Conservation (phyloP, 2,113 vertebrate species). For the Machaerirhynchus nigripectus region DNA sequence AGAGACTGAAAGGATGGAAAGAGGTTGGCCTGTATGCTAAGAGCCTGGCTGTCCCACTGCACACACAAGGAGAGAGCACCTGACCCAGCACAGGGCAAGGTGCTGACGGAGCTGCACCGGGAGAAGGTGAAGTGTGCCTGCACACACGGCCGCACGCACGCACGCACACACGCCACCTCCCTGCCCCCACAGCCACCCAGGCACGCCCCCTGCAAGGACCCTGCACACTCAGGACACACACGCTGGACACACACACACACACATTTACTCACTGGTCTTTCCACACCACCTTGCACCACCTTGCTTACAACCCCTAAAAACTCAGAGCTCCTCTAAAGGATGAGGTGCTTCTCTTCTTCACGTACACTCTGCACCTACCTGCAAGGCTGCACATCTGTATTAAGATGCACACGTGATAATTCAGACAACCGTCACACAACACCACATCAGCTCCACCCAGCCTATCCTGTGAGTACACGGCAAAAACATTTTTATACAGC, state of each 20-base stretch:
- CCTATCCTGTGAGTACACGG: not conserved
- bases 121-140: not conserved
- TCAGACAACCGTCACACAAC: not conserved
- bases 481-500: not conserved
- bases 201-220: not conserved
- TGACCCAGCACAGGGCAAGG: not conserved
- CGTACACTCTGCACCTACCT: not conserved
- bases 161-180: rapidly evolving
- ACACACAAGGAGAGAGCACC: not conserved
- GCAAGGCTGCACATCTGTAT: not conserved
- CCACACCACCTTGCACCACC: not conserved
- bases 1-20: not conserved
- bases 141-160: rapidly evolving
- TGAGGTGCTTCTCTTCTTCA: not conserved
- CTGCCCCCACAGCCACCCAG: not conserved
- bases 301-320: not conserved
- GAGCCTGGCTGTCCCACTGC: not conserved
- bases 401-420: rapidly evolving
- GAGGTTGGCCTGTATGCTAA: not conserved
- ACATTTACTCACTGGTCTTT: not conserved
- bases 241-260: not conserved
- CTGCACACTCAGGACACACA: not conserved
- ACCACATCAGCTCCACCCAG: not conserved
- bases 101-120: rapidly evolving
- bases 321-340: not conserved